Conservation (phyloP, 2,888 invertebrate genomes). For the Epistrophe eligans region DNA sequence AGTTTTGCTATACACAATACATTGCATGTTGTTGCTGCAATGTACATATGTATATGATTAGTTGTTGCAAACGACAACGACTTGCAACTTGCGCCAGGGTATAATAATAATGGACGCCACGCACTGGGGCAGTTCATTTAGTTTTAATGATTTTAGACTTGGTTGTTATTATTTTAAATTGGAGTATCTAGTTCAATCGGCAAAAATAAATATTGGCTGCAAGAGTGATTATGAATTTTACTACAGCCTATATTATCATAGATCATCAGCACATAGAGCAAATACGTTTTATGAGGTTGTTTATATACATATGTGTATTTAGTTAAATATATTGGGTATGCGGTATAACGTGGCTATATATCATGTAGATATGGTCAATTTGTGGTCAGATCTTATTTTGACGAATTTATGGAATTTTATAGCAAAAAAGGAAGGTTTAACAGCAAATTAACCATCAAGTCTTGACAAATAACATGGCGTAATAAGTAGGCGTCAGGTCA, state of each 20-base stretch:
- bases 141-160: conserved; percentile 70
- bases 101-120: conserved; percentile 43
- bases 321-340: neutral
- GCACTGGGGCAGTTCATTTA: conserved; percentile 74
- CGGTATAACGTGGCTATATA: neutral
- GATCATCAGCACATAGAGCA: neutral
- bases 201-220: conserved; percentile 64
- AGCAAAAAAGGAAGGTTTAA: no score
- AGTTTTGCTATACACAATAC: conserved; percentile 1
- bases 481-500: no score
- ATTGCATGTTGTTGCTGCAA: conserved; percentile 6
- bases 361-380: neutral
- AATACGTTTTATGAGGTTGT: neutral
- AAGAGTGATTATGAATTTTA: conserved; percentile 36
- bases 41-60: neutral
- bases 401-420: neutral
- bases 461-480: no score
- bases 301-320: neutral
- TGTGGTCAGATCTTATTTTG: conserved; percentile 6
- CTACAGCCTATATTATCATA: neutral
- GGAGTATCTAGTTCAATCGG: conserved; percentile 74
- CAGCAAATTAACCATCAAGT: no score
- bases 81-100: conserved; percentile 39
- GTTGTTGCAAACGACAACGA: conserved; percentile 17
- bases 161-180: conserved; percentile 75